Percentiles rank a stretch among this genome's conserved stretches.
phyloP scores from a whole-genome alignment of 2,888 invertebrate genomes.

The Eugnorisma glareosa region DNA sequence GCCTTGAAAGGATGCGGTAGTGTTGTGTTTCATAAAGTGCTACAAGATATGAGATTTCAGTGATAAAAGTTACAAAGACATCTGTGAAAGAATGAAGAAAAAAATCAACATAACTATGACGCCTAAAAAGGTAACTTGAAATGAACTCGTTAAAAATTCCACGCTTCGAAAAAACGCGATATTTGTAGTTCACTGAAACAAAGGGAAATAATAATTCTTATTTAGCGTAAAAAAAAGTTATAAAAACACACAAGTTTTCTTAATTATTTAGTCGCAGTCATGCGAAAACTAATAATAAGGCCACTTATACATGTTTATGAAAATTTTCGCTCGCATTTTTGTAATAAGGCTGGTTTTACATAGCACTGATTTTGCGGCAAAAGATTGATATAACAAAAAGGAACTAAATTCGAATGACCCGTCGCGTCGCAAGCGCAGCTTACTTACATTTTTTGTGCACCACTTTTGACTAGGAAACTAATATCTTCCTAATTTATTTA shows the following conservation, averaged over 20 bases:
- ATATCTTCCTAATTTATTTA: neutral
- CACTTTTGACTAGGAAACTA: neutral
- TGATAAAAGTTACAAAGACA: slow-evolving; percentile 29
- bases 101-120: slow-evolving; percentile 73
- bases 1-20: slow-evolving; percentile 55
- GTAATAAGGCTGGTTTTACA: slow-evolving; percentile 44
- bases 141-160: neutral
- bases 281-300: slow-evolving; percentile 58
- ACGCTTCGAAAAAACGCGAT: slow-evolving; percentile 13
- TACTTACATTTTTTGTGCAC: neutral
- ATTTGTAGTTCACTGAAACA: slow-evolving; percentile 30
- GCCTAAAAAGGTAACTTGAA: slow-evolving; percentile 72
- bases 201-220: slow-evolving; percentile 26
- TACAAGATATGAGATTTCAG: slow-evolving; percentile 42
- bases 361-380: neutral
- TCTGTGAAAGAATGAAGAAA: slow-evolving; percentile 71
- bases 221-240: slow-evolving; percentile 33
- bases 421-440: slow-evolving; percentile 20
- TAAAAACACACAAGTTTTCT: slow-evolving; percentile 31
- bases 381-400: neutral
- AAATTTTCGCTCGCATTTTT: slow-evolving; percentile 42
- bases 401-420: neutral
- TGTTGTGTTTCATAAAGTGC: slow-evolving; percentile 40
- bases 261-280: slow-evolving; percentile 58
- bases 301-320: slow-evolving; percentile 42